Evolutionary conservation across 1,140 invertebrate species (phyloP), one percentile per base, ranked within the genome.

Genomic region (Macrostomum lignano): DNA sequence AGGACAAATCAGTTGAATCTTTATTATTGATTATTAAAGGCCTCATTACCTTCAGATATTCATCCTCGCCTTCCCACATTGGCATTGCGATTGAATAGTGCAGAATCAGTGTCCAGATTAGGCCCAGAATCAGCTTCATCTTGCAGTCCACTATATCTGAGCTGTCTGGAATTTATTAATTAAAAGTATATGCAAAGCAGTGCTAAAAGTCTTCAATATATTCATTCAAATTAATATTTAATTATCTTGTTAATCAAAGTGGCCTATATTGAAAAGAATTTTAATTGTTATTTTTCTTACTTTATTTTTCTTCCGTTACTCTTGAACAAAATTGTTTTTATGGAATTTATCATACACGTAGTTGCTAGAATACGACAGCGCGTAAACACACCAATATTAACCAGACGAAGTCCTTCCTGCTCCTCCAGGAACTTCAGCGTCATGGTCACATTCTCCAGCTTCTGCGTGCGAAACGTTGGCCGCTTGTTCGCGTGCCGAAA

Each of bases 381-480:
- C n/a, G n/a, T n/a, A n/a, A n/a, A n/a, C 3, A 7, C 20, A 82
- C 79, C 79, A 45, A 86, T 86, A 52, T 82, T 86, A 43, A 86
- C 75, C 53, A 86, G 74, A 46, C 72, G 67, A 47, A 86, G 81
- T 41, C 71, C 71, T 57, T 84, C 74, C 47, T 78, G 72, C 38
- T 73, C 68, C 47, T 72, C 68, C 20, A 86, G 63, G 48, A 74
- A 73, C 20, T 25, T 33, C 21, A 86, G 62, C 13, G 74, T 74
- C 42, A 79, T 73, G 10, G 75, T 76, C 9, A 86, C 77, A 64
- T 86, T 86, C 43, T 60, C 59, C 24, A 61, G 42, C 44, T 61
- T 63, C 40, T 86, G 78, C 17, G 74, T 78, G 20, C 75, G 64
- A 51, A 86, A 78, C 44, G 67, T 72, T 17, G 78, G 76, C 41